Conservation (phyloP, 2,888 invertebrate species). For the Dascillus cervinus region DNA sequence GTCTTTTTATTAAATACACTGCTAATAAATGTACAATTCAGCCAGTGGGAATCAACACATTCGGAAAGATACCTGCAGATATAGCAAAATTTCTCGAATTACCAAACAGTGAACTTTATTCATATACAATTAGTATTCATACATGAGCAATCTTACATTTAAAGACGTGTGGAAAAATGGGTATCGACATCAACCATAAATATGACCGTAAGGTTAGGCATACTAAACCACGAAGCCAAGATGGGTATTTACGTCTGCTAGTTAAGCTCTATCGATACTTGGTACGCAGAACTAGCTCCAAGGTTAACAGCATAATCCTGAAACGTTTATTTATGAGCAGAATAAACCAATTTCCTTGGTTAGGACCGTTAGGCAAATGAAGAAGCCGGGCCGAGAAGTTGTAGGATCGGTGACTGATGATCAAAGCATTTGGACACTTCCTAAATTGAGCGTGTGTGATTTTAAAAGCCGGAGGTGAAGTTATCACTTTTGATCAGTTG, state of each 20-base stretch:
- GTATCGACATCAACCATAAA: constrained; percentile 99
- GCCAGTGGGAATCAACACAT: too few species aligned
- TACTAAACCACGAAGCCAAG: constrained; percentile 94
- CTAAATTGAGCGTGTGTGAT: constrained; percentile 86
- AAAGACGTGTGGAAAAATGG: too few species aligned
- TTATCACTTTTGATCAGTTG: constrained; percentile 96
- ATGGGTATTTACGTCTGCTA: constrained; percentile 93
- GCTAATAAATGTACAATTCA: too few species aligned
- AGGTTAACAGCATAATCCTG: constrained; percentile 93
- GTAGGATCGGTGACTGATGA: constrained; percentile 97
- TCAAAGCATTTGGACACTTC: constrained; percentile 80
- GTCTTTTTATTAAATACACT: too few species aligned
- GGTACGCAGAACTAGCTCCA: constrained; percentile 90
- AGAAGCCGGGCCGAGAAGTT: constrained; percentile 78
- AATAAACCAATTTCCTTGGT: constrained; percentile 92
- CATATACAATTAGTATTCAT: too few species aligned
- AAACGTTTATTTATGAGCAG: constrained; percentile 97
- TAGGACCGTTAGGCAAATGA: constrained; percentile 78
- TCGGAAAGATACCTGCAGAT: too few species aligned
- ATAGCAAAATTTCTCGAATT: too few species aligned
- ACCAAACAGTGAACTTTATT: too few species aligned
- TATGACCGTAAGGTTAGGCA: constrained; percentile 98
- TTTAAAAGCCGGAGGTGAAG: constrained; percentile 65
- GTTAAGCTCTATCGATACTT: constrained; percentile 97
- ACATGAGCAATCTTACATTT: too few species aligned